Conservation (phyloP, 1,140 invertebrate genomes). For the Acromyrmex charruanus region DNA sequence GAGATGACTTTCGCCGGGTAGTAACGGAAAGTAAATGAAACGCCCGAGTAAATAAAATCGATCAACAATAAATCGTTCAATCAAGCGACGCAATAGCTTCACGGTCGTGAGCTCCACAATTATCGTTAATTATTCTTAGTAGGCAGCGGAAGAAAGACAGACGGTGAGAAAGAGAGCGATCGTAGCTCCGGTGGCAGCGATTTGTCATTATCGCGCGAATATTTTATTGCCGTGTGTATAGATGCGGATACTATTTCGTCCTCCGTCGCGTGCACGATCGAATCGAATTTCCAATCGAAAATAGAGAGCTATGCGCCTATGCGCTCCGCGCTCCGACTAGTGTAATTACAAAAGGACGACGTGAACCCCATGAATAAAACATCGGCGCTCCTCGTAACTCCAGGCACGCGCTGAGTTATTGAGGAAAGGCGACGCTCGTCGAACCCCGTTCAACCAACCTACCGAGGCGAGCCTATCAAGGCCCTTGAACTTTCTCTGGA, state of each 20-base stretch:
- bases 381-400: constrained; percentile 68
- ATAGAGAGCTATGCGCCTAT: constrained; percentile 47
- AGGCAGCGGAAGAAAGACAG: constrained; percentile 11
- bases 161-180: constrained; percentile 15
- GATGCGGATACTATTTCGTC: constrained; percentile 22
- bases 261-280: constrained; percentile 9
- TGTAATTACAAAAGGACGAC: constrained; percentile 76
- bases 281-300: constrained; percentile 63
- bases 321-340: constrained; percentile 43
- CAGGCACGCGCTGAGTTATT: constrained; percentile 76
- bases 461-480: constrained; percentile 45
- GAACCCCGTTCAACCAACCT: constrained; percentile 5
- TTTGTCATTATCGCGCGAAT: constrained; percentile 60
- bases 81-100: constrained; percentile 57
- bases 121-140: constrained; percentile 51
- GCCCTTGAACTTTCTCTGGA: constrained; percentile 56
- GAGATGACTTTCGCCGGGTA: constrained; percentile 43
- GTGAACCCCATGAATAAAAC: constrained; percentile 75
- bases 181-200: constrained; percentile 41
- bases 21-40: constrained; percentile 24
- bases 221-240: constrained; percentile 49
- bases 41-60: constrained; percentile 56
- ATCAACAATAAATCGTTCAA: constrained; percentile 64
- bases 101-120: constrained; percentile 46
- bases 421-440: constrained; percentile 65